Conservation (phyloP, 2,113 vertebrate genomes). For the Petroica traversi region DNA sequence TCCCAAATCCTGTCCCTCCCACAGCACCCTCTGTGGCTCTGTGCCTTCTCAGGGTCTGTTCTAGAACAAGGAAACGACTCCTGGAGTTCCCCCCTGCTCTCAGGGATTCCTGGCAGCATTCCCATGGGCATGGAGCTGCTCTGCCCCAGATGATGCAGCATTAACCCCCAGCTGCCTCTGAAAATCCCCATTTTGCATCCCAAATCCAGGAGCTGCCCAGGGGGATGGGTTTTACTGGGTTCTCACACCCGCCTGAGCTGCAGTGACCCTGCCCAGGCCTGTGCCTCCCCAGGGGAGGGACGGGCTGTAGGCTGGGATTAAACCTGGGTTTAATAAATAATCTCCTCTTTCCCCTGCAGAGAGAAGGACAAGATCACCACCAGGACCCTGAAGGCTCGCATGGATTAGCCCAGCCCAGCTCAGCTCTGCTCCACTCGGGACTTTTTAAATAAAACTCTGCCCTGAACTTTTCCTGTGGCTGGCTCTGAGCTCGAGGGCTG, state of each 20-base stretch:
- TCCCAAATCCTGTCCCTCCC: not conserved
- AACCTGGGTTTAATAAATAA: fast-evolving
- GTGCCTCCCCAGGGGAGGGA: not conserved
- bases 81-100: not conserved
- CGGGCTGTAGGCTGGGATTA: fast-evolving
- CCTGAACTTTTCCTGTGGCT: not conserved
- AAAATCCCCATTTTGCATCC: not conserved
- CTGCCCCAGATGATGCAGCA: fast-evolving
- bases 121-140: fast-evolving
- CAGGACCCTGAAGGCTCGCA: slow-evolving; percentile 92
- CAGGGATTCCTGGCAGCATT: no score
- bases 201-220: not conserved
- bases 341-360: slow-evolving; percentile 59
- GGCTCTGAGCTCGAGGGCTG: not conserved
- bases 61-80: fast-evolving
- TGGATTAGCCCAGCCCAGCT: slow-evolving; percentile 79
- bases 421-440: not conserved
- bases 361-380: slow-evolving; percentile 98
- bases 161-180: not conserved
- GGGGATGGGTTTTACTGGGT: fast-evolving
- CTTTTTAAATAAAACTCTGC: slow-evolving; percentile 46
- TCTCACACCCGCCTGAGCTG: not conserved
- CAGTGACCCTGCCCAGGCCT: no score
- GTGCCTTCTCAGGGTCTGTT: fast-evolving
- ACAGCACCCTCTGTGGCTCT: not conserved